Evolutionary conservation across 2,113 vertebrate species (phyloP).

Genomic region (Centropristis striata): DNA sequence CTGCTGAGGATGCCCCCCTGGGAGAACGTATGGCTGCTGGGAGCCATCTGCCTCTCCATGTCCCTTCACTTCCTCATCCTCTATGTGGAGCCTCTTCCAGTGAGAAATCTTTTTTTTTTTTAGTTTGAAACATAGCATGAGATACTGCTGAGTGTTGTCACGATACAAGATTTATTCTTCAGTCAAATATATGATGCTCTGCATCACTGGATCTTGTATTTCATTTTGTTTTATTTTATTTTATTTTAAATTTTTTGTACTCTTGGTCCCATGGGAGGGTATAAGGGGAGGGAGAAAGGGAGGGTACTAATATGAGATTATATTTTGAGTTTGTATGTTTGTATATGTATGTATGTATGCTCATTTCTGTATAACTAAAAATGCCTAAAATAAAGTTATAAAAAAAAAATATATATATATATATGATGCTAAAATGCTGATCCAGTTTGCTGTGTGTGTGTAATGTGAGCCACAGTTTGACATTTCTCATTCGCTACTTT

Average conservation of each 20-base stretch:
- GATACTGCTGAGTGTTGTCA: neutral
- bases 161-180: neutral
- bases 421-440: neutral
- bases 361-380: no score
- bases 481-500: neutral
- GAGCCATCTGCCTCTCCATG: slow-evolving; percentile 99
- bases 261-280: no score
- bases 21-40: slow-evolving; percentile 99
- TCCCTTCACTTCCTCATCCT: slow-evolving; percentile 99
- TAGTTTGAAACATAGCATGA: neutral
- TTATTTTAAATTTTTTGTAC: no score
- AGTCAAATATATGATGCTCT: no score
- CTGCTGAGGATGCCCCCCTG: slow-evolving; percentile 97
- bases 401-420: neutral
- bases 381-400: no score
- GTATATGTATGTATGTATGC: no score
- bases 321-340: no score
- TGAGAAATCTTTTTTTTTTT: slow-evolving; percentile 74
- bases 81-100: slow-evolving; percentile 97
- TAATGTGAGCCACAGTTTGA: neutral
- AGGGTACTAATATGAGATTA: no score
- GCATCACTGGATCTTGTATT: no score
- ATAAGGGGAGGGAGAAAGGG: no score
- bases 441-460: neutral
- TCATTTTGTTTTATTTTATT: no score